These are phyloP conservation scores for Cataglyphis altisquamis DNA, from an alignment of 2,888 invertebrate species.

Conservation along the genomic window DNA sequence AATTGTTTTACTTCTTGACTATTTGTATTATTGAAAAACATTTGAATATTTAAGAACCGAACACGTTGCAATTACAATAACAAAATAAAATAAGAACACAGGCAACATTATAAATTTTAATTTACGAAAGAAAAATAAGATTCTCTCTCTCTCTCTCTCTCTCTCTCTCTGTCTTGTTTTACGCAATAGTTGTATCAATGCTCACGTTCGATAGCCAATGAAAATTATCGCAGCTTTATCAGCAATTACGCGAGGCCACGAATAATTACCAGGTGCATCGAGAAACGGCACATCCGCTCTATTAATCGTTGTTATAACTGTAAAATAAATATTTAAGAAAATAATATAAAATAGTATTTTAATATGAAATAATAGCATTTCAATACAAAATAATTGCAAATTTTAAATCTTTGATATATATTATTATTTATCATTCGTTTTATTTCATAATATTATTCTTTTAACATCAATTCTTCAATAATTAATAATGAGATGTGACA, in stretches of 20 bases:
- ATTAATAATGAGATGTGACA: neutral
- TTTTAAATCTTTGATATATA: neutral
- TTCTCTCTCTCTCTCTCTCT: neutral
- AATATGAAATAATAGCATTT: neutral
- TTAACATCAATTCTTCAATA: neutral
- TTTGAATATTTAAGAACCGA: neutral
- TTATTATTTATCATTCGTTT: neutral
- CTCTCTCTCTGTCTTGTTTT: neutral
- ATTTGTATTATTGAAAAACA: neutral
- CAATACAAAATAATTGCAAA: neutral
- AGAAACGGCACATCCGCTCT: neutral
- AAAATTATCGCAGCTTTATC: constrained; percentile 28
- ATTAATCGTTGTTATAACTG: constrained; percentile 17
- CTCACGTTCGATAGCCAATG: constrained; percentile 18
- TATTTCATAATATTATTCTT: neutral
- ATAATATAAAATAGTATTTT: neutral
- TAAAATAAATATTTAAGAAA: constrained; percentile 27
- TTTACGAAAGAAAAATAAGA: neutral
- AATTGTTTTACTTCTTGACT: constrained; percentile 3
- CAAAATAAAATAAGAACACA: constrained; percentile 21
- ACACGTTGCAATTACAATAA: neutral
- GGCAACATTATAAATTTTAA: neutral
- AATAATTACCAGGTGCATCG: constrained; percentile 40
- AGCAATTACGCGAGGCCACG: constrained; percentile 35
- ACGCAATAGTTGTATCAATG: neutral